Evolutionary conservation across 2,888 invertebrate genomes (phyloP), one percentile per base, ranked within the genome.

Genomic region (Temnothorax rugatulus): DNA sequence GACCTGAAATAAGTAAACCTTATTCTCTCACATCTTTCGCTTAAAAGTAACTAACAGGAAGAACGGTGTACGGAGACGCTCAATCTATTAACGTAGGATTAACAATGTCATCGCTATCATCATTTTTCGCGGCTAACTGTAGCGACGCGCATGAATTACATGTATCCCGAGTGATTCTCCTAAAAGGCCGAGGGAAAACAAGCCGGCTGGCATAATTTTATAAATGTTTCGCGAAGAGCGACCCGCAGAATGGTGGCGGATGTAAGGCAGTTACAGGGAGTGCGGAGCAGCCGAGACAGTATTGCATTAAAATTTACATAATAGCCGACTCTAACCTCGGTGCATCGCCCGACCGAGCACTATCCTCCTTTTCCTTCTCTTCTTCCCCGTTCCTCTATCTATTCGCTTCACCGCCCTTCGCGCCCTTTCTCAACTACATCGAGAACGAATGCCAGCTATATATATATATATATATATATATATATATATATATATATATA

Each of bases 271-370:
- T 89, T 89, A 86, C 86, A 85, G 82, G 86, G 88, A 86, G 88
- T 87, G 83, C 75, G 74, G 90, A 86, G 84, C 86, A 86, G 87
- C 87, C 90, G 88, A 89, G 86, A 86, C 87, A 87, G 89, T 91
- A 90, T 93, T 92, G 90, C 90, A 91, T 93, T 92, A 90, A 92
- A 93, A 93, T 93, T 93, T 93, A 90, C 92, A 93, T 93, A 93
- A 93, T 92, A 91, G 90, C 91, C 87, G 87, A 87, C 88, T 89
- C 87, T 87, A 92, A 90, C 90, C 90, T 85, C 88, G 84, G 75
- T 88, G 89, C 88, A 84, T 88, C 84, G 83, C 84, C 71, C 77
- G 84, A 68, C 86, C 75, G 79, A 83, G 41, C 75, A 57, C 52
- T 47, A 71, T 34, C 59, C 47, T 13, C 7, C 57, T 44, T 21